Base-by-base conservation (phyloP, 2,888 invertebrate genomes). In the Dugesia japonica region DNA sequence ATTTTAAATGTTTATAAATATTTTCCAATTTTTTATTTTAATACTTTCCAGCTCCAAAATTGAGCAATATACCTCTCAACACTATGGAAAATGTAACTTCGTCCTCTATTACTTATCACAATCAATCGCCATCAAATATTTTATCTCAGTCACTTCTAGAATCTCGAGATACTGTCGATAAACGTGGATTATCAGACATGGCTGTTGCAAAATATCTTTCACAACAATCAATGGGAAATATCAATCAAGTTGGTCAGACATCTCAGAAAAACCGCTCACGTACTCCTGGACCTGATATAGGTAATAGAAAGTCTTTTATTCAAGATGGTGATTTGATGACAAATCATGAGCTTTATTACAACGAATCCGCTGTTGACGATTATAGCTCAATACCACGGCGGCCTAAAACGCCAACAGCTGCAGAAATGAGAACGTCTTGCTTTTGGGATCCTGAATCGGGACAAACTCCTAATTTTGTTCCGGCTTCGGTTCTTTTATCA, bases 261-360 rank as follows among this genome's bases (percentile, higher is more conserved):
- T 71, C 71, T 26, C n/a, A 9, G 9, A 71, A 71, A 20, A 81
- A 82, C 77, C 80, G 83, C 20, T 83, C 83, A 80, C 81, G 84
- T 73, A 84, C 84, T 1, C 85, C 85, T 0, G 85, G 85, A 17
- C 85, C 85, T 0, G 84, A 85, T 78, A 80, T 71, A 71, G 71
- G 74, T 28, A 20, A 26, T 20, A 7, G 71, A 26, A 38, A 38
- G 17, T 38, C 38, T 38, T 17, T 38, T 13, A 13, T 38, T 13
- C 38, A 38, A 38, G 38, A 38, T 17, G 38, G 38, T 38, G 38
- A 38, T 13, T 17, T 38, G 17, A n/a, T n/a, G 26, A 71, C 13
- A 26, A 71, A 71, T 71, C 9, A 23, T 9, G 71, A 71, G 9
- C 20, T 71, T n/a, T 38, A 38, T 17, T 38, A 38, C 38, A 38